Evolutionary conservation across 1,140 invertebrate genomes (phyloP).

Genomic region (Trigoniulus corallinus): DNA sequence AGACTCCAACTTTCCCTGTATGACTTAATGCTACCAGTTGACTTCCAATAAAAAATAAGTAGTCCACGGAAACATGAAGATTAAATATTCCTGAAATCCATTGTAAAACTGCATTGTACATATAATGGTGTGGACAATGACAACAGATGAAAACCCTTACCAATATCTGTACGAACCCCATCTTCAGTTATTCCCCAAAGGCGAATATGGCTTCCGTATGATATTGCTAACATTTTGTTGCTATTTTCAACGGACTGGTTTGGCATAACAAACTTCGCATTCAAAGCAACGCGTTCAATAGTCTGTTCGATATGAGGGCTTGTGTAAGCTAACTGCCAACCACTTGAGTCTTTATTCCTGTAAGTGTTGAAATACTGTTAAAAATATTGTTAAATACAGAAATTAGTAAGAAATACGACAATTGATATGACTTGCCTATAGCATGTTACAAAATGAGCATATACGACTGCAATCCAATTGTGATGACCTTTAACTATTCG

Average conservation of each 20-base stretch:
- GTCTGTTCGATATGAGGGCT: conserved; percentile 75
- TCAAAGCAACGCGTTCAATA: conserved; percentile 84
- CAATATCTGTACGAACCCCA: conserved; percentile 53
- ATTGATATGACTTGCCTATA: conserved; percentile 48
- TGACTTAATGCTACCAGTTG: conserved; percentile 86
- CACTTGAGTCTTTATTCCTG: conserved; percentile 83
- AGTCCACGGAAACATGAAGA: conserved; percentile 78
- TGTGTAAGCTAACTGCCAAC: conserved; percentile 89
- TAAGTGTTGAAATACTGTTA: background rate
- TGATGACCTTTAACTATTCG: conserved; percentile 93
- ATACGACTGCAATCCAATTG: conserved; percentile 93
- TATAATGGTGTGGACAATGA: background rate
- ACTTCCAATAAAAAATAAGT: conserved; percentile 92
- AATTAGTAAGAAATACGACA: background rate
- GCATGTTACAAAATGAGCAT: conserved; percentile 86
- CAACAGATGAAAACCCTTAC: conserved; percentile 23
- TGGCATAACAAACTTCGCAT: conserved; percentile 63
- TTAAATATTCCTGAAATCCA: conserved; percentile 54
- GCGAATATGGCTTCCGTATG: conserved; percentile 60
- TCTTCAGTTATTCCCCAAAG: conserved; percentile 49
- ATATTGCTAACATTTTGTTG: conserved; percentile 77
- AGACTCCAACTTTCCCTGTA: conserved; percentile 93
- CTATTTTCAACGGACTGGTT: conserved; percentile 25
- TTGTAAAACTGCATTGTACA: background rate
- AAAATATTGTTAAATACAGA: conserved; percentile 4